Evolutionary conservation across 2,797 vertebrate species (phyloP).

Genomic region (Takifugu rubripes): DNA sequence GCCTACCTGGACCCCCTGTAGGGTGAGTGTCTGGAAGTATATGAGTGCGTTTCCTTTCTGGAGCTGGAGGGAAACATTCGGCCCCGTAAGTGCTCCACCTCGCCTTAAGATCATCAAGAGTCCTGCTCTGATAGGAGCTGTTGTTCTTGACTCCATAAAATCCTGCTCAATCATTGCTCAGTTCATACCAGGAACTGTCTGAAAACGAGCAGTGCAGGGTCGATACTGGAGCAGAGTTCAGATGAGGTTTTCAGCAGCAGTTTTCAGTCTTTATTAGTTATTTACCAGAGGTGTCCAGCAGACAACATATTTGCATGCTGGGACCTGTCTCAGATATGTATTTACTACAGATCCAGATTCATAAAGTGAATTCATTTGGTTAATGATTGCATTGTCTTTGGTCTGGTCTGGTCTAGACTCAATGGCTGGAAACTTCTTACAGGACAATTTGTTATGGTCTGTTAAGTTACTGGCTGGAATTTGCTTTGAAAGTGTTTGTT

Average conservation of each 20-base stretch:
- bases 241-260: too few species aligned
- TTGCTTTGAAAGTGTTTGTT: background rate
- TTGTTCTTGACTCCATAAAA: too few species aligned
- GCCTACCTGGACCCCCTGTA: too few species aligned
- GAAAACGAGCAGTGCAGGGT: too few species aligned
- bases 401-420: slow-evolving; percentile 1
- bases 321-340: too few species aligned
- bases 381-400: slow-evolving; percentile 33
- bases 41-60: slow-evolving; percentile 10
- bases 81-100: slow-evolving; percentile 36
- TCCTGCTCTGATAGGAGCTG: slow-evolving; percentile 55
- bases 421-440: slow-evolving; percentile 13
- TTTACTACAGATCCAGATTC: background rate
- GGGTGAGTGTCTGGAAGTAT: background rate
- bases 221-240: too few species aligned
- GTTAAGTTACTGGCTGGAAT: background rate
- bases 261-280: too few species aligned
- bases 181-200: too few species aligned
- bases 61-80: slow-evolving; percentile 25
- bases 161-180: too few species aligned
- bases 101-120: slow-evolving; percentile 32
- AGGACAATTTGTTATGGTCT: slow-evolving; percentile 7
- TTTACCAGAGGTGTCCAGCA: too few species aligned
- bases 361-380: slow-evolving; percentile 23
- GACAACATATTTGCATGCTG: too few species aligned